Evolutionary conservation across 30 jellyfish, hydroid and myxozoan species (phyloP).

Genomic region (Phacellophora camtschatica): DNA sequence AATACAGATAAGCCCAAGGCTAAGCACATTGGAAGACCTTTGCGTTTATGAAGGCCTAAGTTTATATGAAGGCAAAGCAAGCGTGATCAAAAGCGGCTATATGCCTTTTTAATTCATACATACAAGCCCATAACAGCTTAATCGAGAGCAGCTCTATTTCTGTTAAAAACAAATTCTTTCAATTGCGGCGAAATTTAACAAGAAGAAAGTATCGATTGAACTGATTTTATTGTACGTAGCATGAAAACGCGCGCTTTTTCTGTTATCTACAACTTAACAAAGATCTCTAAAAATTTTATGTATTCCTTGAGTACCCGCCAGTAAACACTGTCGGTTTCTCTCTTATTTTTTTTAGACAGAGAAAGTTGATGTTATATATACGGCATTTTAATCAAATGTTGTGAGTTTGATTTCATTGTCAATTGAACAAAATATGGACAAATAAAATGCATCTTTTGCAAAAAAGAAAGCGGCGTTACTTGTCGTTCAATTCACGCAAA

Average conservation of each 20-base stretch:
- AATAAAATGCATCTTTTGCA: too few relatives aligned
- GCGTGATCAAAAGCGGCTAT: constrained; percentile 46
- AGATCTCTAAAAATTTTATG: neutral
- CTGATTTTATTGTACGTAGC: neutral
- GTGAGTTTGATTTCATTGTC: too few relatives aligned
- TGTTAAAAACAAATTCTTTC: constrained; percentile 14
- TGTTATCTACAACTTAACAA: constrained; percentile 5
- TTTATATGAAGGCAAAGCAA: too few relatives aligned
- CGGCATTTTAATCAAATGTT: too few relatives aligned
- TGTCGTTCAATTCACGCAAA: too few relatives aligned
- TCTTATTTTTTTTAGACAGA: too few relatives aligned
- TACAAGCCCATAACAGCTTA: constrained; percentile 47
- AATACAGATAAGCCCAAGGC: constrained; percentile 48
- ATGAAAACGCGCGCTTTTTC: neutral
- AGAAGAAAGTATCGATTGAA: neutral
- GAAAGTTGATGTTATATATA: too few relatives aligned
- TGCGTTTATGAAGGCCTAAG: too few relatives aligned
- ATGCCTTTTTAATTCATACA: constrained; percentile 28
- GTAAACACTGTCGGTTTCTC: neutral
- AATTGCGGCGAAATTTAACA: constrained; percentile 22
- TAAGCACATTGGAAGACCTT: too few relatives aligned
- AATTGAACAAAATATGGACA: too few relatives aligned
- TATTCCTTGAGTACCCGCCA: neutral
- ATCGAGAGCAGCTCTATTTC: constrained; percentile 28
- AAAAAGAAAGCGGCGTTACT: too few relatives aligned